A percentile compares a stretch with the other conserved stretches of the same genome.
Evolutionary conservation across 2,797 vertebrate species (phyloP).

Genomic region (Sus cebifrons): DNA sequence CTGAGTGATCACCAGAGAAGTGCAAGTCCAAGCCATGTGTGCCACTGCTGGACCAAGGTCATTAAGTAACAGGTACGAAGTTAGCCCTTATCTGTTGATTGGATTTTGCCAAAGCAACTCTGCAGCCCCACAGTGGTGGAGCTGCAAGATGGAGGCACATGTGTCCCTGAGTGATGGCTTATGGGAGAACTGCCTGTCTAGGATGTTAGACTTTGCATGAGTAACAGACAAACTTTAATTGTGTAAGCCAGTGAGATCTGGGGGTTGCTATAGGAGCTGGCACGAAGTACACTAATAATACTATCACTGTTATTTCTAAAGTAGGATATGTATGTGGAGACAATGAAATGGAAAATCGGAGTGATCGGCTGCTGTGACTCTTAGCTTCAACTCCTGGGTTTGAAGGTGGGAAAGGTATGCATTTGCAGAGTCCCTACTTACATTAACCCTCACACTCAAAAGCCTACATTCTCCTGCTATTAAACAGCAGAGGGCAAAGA

Average conservation of each 20-base stretch:
- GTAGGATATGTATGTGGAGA: background rate
- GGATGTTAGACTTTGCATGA: background rate
- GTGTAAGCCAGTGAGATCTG: background rate
- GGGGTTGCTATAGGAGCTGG: background rate
- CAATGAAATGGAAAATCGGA: background rate
- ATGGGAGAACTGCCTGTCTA: background rate
- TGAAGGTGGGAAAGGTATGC: background rate
- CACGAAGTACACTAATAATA: background rate
- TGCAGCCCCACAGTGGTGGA: background rate
- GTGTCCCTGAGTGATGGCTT: background rate
- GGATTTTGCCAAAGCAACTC: background rate
- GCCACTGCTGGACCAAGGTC: background rate
- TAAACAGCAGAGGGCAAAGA: conserved; percentile 50
- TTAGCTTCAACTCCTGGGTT: background rate
- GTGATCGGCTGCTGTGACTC: background rate
- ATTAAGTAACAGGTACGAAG: background rate
- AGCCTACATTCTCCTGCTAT: background rate
- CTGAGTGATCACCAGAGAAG: background rate
- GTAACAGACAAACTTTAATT: background rate
- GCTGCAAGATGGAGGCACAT: background rate
- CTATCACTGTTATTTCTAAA: background rate
- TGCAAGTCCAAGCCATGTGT: too few species aligned
- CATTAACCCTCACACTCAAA: background rate
- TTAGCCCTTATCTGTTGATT: background rate
- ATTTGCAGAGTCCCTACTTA: background rate